Evolutionary conservation across 1,140 invertebrate species (phyloP).

Genomic region (Daktulosphaira vitifoliae): DNA sequence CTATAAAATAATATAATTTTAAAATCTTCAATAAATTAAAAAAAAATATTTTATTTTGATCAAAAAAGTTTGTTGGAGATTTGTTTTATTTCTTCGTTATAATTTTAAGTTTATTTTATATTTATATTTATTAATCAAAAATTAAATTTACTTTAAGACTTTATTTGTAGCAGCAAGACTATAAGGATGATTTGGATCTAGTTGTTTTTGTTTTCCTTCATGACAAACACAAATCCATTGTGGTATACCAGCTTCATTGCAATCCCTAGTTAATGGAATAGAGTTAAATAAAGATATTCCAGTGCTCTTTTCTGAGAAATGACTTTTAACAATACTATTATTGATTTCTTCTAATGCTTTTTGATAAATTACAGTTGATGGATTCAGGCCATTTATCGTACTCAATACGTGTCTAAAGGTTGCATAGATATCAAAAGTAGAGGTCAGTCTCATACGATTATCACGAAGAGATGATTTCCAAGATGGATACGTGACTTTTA

Average conservation of each 20-base stretch:
- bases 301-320: constrained; percentile 31
- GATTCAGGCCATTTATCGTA: constrained; percentile 8
- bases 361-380: constrained; percentile 37
- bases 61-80: no score
- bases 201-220: constrained; percentile 32
- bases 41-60: no score
- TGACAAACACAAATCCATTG: constrained; percentile 48
- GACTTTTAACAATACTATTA: constrained; percentile 38
- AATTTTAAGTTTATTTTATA: no score
- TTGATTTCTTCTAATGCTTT: constrained; percentile 44
- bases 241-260: constrained; percentile 45
- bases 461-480: constrained; percentile 47
- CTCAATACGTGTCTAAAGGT: constrained; percentile 54
- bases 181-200: constrained; percentile 26
- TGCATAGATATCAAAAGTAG: constrained; percentile 56
- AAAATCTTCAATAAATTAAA: no score
- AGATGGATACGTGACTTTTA: constrained; percentile 47
- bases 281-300: constrained; percentile 39
- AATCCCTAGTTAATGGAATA: constrained; percentile 44
- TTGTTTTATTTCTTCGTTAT: no score
- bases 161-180: constrained; percentile 7
- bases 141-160: constrained; percentile 43
- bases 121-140: no score
- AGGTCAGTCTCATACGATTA: constrained; percentile 51
- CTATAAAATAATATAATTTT: constrained; percentile 44